Conservation (phyloP, 1,140 invertebrate genomes). For the Halyomorpha halys region DNA sequence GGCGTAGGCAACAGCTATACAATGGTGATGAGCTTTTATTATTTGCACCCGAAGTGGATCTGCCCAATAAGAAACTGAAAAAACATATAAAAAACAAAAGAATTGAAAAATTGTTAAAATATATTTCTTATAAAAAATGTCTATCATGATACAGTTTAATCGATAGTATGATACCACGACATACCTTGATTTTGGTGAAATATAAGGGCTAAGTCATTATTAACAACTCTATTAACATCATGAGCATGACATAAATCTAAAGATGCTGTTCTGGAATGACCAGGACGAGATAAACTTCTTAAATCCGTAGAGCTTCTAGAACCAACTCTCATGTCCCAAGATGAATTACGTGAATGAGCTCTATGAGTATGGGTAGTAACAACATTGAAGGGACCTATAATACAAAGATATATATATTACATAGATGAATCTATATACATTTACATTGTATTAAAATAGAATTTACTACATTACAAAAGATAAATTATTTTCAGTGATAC, state of each 20-base stretch:
- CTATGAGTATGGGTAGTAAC: constrained; percentile 20
- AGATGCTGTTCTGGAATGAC: constrained; percentile 73
- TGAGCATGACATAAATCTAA: constrained; percentile 68
- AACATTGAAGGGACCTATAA: constrained; percentile 29
- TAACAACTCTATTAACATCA: constrained; percentile 62
- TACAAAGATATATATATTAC: constrained; percentile 31
- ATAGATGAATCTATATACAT: not conserved
- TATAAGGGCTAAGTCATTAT: constrained; percentile 57
- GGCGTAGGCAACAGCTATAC: constrained; percentile 91
- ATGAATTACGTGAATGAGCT: constrained; percentile 63
- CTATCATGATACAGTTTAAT: too few species aligned
- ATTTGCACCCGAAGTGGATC: constrained; percentile 83
- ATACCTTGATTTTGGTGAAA: constrained; percentile 51
- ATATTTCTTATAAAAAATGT: constrained; percentile 10
- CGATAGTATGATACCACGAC: too few species aligned
- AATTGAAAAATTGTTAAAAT: constrained; percentile 4
- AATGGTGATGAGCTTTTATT: constrained; percentile 94
- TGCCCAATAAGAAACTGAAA: constrained; percentile 54
- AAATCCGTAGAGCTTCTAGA: constrained; percentile 38
- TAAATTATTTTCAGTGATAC: too few species aligned
- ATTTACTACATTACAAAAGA: too few species aligned
- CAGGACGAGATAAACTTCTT: constrained; percentile 34
- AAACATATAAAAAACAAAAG: constrained; percentile 11
- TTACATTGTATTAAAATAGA: too few species aligned
- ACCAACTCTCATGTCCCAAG: constrained; percentile 56